Evolutionary conservation across 2,113 vertebrate species (phyloP).

Genomic region (Rhombomys opimus): DNA sequence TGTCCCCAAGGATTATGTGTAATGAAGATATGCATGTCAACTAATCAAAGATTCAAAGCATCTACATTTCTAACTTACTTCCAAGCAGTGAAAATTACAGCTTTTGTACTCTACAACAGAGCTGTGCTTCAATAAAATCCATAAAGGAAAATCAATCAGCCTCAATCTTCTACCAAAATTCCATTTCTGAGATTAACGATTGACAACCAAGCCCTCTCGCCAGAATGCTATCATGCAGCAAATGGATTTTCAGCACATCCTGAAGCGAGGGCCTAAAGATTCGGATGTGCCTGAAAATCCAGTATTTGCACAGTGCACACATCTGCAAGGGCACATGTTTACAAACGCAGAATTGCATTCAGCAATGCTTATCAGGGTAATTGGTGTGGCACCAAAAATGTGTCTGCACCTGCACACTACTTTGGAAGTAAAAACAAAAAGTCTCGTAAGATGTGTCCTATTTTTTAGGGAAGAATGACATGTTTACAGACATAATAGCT

Average conservation of each 20-base stretch:
- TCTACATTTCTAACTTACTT: background rate
- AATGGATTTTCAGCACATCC: background rate
- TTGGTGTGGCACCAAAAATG: background rate
- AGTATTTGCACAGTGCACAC: background rate
- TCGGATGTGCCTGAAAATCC: background rate
- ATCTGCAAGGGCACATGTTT: background rate
- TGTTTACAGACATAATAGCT: slow-evolving; percentile 64
- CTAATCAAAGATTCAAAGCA: slow-evolving; percentile 19
- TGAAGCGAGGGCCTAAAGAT: background rate
- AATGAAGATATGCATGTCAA: background rate
- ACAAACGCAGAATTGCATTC: background rate
- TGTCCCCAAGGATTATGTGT: background rate
- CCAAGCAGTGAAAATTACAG: background rate
- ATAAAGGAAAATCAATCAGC: slow-evolving; percentile 8
- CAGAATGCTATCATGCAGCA: background rate
- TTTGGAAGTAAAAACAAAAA: slow-evolving; percentile 49
- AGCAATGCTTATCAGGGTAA: background rate
- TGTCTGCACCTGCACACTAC: slow-evolving; percentile 13
- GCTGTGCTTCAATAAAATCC: background rate
- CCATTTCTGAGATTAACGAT: background rate
- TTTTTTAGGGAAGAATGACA: background rate
- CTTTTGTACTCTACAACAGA: slow-evolving; percentile 3
- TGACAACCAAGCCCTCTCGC: rapidly evolving
- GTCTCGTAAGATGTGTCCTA: background rate
- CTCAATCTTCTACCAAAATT: slow-evolving; percentile 3